Evolutionary conservation across 2,888 invertebrate species (phyloP).

Genomic region (Pseudococcus viburni): DNA sequence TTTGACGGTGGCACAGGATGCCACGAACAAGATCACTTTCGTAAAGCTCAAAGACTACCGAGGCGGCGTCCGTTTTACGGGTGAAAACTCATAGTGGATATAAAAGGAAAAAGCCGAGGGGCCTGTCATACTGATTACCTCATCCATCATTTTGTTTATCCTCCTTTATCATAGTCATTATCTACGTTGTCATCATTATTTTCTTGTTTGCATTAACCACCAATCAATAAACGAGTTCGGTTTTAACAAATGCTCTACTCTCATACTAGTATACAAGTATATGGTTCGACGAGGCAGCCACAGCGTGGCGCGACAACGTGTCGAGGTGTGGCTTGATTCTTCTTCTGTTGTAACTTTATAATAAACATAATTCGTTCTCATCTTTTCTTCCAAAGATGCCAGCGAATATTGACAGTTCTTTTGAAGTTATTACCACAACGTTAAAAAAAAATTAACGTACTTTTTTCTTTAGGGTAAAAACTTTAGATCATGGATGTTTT

Average conservation of each 20-base stretch:
- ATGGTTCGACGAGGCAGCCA: neutral
- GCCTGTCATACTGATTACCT: slow-evolving; percentile 59
- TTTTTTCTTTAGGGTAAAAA: too few species aligned
- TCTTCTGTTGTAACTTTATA: slow-evolving; percentile 9
- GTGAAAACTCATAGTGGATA: slow-evolving; percentile 36
- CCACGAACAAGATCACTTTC: slow-evolving; percentile 47
- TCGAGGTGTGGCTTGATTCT: neutral
- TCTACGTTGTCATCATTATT: slow-evolving; percentile 60
- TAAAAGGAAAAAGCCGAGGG: slow-evolving; percentile 47
- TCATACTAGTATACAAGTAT: neutral
- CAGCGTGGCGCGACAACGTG: neutral
- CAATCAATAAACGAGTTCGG: slow-evolving; percentile 53
- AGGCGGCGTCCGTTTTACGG: slow-evolving; percentile 15
- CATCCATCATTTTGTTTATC: slow-evolving; percentile 61
- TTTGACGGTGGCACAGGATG: neutral
- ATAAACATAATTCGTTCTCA: neutral
- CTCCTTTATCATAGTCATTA: slow-evolving; percentile 56
- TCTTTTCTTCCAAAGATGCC: neutral
- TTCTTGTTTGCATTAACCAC: slow-evolving; percentile 56
- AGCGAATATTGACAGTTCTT: slow-evolving; percentile 19
- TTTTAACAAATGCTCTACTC: slow-evolving; percentile 4
- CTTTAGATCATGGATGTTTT: too few species aligned
- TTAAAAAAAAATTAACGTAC: too few species aligned
- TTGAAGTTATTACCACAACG: neutral
- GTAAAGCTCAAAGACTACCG: slow-evolving; percentile 51